phyloP scores from a whole-genome alignment of 2,888 invertebrate species.

The Rosalia funebris region DNA sequence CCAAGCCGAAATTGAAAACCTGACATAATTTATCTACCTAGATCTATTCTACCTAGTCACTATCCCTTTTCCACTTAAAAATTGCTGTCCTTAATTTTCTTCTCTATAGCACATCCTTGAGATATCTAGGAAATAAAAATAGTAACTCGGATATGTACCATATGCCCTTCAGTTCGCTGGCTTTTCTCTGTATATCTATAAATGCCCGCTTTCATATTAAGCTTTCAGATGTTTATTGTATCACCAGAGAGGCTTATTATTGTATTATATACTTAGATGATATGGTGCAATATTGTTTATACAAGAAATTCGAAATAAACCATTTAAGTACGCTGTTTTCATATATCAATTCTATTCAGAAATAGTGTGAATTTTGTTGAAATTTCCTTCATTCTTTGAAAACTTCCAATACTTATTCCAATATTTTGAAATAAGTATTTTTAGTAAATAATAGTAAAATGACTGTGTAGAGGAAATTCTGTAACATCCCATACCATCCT shows the following conservation, averaged over 20 bases:
- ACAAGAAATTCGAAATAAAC: slow-evolving; percentile 53
- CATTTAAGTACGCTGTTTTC: slow-evolving; percentile 32
- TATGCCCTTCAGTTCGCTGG: slow-evolving; percentile 39
- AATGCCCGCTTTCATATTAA: slow-evolving; percentile 49
- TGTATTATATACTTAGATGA: slow-evolving; percentile 53
- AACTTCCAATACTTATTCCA: too few species aligned
- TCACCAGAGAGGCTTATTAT: slow-evolving; percentile 56
- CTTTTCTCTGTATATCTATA: slow-evolving; percentile 39
- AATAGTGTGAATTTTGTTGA: too few species aligned
- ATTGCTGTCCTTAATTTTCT: slow-evolving; percentile 7
- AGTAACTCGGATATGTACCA: slow-evolving; percentile 35
- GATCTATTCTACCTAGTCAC: slow-evolving; percentile 1
- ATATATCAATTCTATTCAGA: too few species aligned
- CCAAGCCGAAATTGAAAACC: slow-evolving; percentile 4
- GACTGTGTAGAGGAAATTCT: too few species aligned
- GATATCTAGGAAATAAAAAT: slow-evolving; percentile 14
- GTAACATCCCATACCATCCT: too few species aligned
- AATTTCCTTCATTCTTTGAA: too few species aligned
- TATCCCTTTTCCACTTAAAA: neutral
- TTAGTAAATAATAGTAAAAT: too few species aligned
- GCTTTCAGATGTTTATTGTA: slow-evolving; percentile 55
- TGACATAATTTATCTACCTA: slow-evolving; percentile 4
- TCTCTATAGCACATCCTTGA: slow-evolving; percentile 6
- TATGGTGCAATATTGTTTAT: slow-evolving; percentile 62
- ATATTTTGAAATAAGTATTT: too few species aligned